These are phyloP conservation scores for Cynaeus angustus DNA, from an alignment of 2,888 invertebrate genomes.

Conservation along the genomic window DNA sequence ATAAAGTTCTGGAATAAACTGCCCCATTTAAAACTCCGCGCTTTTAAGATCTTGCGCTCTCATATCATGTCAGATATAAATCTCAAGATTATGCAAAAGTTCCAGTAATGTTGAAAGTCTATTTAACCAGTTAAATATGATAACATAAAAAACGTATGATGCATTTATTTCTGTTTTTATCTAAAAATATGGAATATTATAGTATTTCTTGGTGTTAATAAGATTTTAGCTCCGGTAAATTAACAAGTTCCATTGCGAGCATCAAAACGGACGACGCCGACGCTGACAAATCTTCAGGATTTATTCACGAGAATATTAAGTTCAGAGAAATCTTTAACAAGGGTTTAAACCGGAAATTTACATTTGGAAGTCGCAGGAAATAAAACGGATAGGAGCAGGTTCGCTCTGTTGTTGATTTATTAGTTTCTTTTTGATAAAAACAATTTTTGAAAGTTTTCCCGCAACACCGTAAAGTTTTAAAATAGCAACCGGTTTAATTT, in stretches of 20 bases:
- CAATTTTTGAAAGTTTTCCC: too few relatives aligned
- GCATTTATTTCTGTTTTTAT: constrained; percentile 30
- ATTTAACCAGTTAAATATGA: constrained; percentile 32
- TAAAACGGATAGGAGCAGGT: neutral
- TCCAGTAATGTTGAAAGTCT: constrained; percentile 25
- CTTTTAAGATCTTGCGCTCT: constrained; percentile 11
- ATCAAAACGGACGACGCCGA: constrained; percentile 16
- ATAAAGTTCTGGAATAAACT: constrained; percentile 16
- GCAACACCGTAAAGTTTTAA: neutral
- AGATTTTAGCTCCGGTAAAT: constrained; percentile 23
- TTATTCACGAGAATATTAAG: constrained; percentile 11
- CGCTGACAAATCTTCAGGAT: constrained; percentile 23
- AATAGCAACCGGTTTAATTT: neutral
- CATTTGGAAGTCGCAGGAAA: neutral
- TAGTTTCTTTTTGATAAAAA: neutral
- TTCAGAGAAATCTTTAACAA: constrained; percentile 3
- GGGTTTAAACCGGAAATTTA: neutral
- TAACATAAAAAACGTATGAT: constrained; percentile 15
- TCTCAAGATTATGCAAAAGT: constrained; percentile 37
- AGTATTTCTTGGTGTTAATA: constrained; percentile 15
- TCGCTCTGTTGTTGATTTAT: neutral
- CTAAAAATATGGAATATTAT: constrained; percentile 12
- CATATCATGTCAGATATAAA: constrained; percentile 36
- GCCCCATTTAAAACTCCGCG: constrained; percentile 17
- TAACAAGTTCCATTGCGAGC: constrained; percentile 25